Evolutionary conservation across 2,888 invertebrate genomes (phyloP), one percentile per base, ranked within the genome.

Genomic region (Cephus pygmeus): DNA sequence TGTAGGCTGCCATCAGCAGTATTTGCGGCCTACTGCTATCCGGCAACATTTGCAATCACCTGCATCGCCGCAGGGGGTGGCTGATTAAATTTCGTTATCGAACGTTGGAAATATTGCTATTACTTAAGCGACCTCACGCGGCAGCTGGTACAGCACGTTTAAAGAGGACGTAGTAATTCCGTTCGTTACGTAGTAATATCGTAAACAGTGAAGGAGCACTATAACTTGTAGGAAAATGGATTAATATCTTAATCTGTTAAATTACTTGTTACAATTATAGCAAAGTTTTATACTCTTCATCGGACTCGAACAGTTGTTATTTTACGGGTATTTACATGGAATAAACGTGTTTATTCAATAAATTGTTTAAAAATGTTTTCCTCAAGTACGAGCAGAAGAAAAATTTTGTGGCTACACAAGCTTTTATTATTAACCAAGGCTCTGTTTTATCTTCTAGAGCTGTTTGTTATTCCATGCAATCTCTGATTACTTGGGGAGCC

Each of bases 61-160:
- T 56, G 56, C 56, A 56, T 23, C 2, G 35, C 68, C 73, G 34
- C 76, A 73, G 73, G 73, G 68, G 76, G 56, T 56, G 23, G 15
- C 9, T 56, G 56, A 56, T 56, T 56, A 56, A 56, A 56, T 56
- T 56, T 56, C 23, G 56, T 56, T 56, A 56, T 56, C 56, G 56
- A 56, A 56, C 56, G 56, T 23, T 56, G 56, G 23, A 56, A 56
- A 56, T 56, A 56, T 56, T 56, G 56, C 56, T 56, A 56, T 56
- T 56, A 56, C 56, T 56, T 56, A 23, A 56, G 23, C 23, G 9
- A 56, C 56, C 23, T 56, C 56, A 23, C 56, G 56, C 23, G 56
- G 23, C 23, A 56, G 23, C 23, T 56, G 56, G 56, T 56, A 23
- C 56, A 56, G 23, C 56, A 56, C 56, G 23, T 23, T 56, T 56